Evolutionary conservation across 2,797 vertebrate species (phyloP), one percentile per base, ranked within the genome.

Genomic region (Notamacropus eugenii): DNA sequence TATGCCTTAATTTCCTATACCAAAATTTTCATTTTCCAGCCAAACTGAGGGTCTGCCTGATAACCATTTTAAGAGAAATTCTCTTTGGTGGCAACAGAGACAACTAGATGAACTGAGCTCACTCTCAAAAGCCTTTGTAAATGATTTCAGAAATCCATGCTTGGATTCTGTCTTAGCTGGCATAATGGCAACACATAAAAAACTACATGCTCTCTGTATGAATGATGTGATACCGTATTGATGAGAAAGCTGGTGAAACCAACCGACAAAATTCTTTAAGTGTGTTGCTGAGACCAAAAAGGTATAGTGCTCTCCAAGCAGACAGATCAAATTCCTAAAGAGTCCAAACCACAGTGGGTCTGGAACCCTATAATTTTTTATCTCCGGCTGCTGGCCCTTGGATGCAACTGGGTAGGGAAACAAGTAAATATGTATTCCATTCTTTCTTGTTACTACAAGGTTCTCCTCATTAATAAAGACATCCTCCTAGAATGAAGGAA

Each of bases 391-490:
- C 19, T 40, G 19, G n/a, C n/a, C n/a, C 2, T 82, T 82, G 34
- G 93, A 90, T 0, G 19, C 52, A 82, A n/a, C 4, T 11, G 34
- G 54, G 12, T 24, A 90, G 9, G 55, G 54, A 94, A 96, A 87
- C 13, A 62, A 90, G 56, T 55, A 96, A 87, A 40, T 91, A 40
- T 92, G 2, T 56, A 14, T 55, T 90, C 93, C 28, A 90, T 1
- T 29, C 55, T 94, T 34, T 97, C 93, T 55, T 92, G 54, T 40
- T 31, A 54, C 91, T 91, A 95, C 34, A 92, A 56, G 54, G 82
- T 52, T 94, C 54, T 93, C n/a, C 54, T 90, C 96, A 27, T 95
- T 95, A 93, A 97, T 95, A 74, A 87, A 90, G 93, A 93, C 59
- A 92, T 92, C 4, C 46, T 22, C 27, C 93, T 96, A 95, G 90